Conservation (phyloP, 2,888 invertebrate species). For the Sericinus montela region DNA sequence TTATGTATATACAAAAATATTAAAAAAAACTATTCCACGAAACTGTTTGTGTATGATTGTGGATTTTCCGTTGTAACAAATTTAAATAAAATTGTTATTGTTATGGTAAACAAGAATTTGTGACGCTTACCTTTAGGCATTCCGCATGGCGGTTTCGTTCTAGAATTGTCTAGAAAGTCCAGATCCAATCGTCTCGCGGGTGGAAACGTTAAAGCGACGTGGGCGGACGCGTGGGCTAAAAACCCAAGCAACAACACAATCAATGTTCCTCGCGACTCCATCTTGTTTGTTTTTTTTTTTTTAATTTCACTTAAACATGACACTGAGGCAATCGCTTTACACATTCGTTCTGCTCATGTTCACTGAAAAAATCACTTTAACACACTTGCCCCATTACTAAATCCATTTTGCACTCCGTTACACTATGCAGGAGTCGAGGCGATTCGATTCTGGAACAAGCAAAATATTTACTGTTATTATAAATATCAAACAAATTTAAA, state of each 20-base stretch:
- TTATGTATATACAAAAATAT: too few species aligned
- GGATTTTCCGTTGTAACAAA: too few species aligned
- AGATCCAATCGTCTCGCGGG: constrained; percentile 92
- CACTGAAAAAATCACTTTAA: constrained; percentile 1
- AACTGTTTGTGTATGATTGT: too few species aligned
- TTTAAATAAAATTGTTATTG: too few species aligned
- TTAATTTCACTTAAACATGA: background rate
- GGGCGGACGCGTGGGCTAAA: constrained; percentile 63
- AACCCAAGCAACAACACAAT: constrained; percentile 36
- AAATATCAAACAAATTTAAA: too few species aligned
- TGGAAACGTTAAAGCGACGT: constrained; percentile 94
- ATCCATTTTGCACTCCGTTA: background rate
- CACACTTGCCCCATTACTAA: background rate
- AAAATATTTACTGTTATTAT: background rate
- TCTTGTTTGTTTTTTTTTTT: constrained; percentile 27
- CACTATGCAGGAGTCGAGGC: background rate
- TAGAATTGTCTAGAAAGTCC: constrained; percentile 94
- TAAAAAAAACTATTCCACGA: too few species aligned
- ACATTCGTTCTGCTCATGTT: constrained; percentile 7
- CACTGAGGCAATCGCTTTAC: background rate
- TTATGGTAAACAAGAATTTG: too few species aligned
- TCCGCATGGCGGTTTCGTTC: constrained; percentile 95
- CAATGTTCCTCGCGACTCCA: constrained; percentile 48
- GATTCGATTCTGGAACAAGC: constrained; percentile 4
- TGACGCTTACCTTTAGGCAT: constrained; percentile 92